A percentile compares a stretch with the other conserved stretches of the same genome.
These are phyloP conservation scores for Oxyura jamaicensis DNA, from an alignment of 2,113 vertebrate genomes.

Conservation along the genomic window DNA sequence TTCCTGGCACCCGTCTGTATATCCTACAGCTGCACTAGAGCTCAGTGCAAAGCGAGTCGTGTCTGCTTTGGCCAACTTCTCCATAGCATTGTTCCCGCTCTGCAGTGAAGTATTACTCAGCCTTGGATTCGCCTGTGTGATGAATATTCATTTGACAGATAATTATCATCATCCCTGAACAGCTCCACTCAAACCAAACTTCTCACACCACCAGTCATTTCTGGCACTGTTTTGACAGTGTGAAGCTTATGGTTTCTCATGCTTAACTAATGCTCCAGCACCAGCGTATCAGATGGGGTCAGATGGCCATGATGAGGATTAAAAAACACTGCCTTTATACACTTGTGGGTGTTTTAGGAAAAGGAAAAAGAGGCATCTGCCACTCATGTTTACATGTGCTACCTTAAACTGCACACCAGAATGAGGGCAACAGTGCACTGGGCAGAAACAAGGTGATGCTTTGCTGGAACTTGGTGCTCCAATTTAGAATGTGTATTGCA, in stretches of 20 bases:
- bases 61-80: not conserved
- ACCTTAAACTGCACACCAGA: not conserved
- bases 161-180: not conserved
- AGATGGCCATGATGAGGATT: not conserved
- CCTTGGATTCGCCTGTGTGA: constrained; percentile 2
- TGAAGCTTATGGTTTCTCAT: not conserved
- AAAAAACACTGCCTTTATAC: not conserved
- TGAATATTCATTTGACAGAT: constrained; percentile 54
- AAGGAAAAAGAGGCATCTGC: not conserved
- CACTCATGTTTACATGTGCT: not conserved
- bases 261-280: not conserved
- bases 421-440: not conserved
- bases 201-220: not conserved
- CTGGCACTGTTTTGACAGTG: constrained; percentile 4
- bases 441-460: not conserved
- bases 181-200: not conserved
- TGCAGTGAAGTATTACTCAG: not conserved
- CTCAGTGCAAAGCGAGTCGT: not conserved
- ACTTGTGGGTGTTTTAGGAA: not conserved
- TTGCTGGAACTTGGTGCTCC: not conserved
- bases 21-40: constrained; percentile 1
- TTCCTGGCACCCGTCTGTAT: not conserved
- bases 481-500: not conserved
- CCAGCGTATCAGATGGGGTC: not conserved
- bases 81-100: not conserved